These are phyloP conservation scores for Hyla sarda DNA, from an alignment of 2,113 vertebrate species.

Conservation along the genomic window DNA sequence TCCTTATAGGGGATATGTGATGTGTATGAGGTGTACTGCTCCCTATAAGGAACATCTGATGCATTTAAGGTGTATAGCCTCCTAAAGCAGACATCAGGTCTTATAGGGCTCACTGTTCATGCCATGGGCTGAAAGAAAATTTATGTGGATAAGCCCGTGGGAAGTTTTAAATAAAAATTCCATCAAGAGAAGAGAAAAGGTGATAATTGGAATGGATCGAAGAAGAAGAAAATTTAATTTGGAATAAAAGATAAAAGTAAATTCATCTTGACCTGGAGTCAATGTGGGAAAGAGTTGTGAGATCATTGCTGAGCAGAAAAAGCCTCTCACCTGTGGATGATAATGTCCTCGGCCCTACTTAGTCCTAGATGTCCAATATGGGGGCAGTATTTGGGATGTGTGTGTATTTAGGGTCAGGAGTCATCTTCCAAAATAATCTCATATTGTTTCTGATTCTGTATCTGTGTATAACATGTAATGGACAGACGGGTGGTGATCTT, in stretches of 20 bases:
- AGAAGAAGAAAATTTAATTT: slow-evolving; percentile 46
- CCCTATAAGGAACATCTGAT: too few relatives aligned
- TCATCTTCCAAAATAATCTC: not conserved
- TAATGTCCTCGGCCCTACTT: not conserved
- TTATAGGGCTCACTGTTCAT: not conserved
- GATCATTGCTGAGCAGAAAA: slow-evolving; percentile 3
- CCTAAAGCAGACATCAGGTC: not conserved
- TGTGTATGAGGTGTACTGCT: not conserved
- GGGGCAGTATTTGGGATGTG: not conserved
- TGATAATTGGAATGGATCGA: slow-evolving; percentile 45
- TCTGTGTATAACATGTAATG: not conserved
- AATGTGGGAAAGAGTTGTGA: not conserved
- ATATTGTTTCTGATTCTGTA: not conserved
- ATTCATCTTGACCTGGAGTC: slow-evolving; percentile 40
- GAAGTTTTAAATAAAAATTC: slow-evolving; percentile 48
- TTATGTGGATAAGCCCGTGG: slow-evolving; percentile 16
- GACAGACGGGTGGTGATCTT: too few relatives aligned
- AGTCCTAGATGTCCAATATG: not conserved
- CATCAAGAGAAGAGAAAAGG: slow-evolving; percentile 26
- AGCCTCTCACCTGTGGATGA: not conserved
- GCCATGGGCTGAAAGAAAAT: not conserved
- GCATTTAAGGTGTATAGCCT: not conserved
- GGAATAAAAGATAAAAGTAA: slow-evolving; percentile 50
- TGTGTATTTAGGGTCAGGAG: not conserved
- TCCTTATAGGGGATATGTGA: not conserved